Base-by-base conservation (phyloP, 2,888 invertebrate species). In the Drosophila parthenogenetica region DNA sequence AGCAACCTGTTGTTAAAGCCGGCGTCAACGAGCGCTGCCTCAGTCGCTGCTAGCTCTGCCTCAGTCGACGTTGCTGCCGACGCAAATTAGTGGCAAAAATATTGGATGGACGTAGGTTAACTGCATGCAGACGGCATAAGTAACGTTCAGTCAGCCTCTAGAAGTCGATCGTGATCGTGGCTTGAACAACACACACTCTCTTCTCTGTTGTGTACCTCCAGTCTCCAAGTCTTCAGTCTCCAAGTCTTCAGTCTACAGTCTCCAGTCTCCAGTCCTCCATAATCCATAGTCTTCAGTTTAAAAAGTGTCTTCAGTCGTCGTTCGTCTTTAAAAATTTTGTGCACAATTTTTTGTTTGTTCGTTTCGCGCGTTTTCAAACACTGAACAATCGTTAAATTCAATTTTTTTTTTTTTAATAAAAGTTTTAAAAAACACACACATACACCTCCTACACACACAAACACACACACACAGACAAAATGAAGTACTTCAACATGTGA, bases 401-500 rank as follows among this genome's bases (percentile, higher is more conserved):
- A 37, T 39, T 11, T 39, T 61, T 69, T 72, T 65, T 60, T 71
- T 65, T 60, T 66, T 59, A 69, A 22, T 45, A 42, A 43, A 71
- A 75, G 75, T 71, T 74, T 66, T 63, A 40, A 48, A 57, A 55
- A 54, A 29, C 35, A 55, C 46, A 51, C 43, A 40, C 46, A 64
- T 49, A 54, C 49, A 68, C 46, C 63, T 13, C 16, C 29, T 32
- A 55, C 46, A 57, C 61, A 42, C 50, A 69, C 35, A 64, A 35
- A 57, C 17, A 57, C 55, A 67, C 61, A 73, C 25, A 71, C 35
- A 72, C 39, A 73, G 55, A 77, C 74, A 87, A 83, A 85, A 90
- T 90, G 90, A 90, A 90, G 84, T 90, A 85, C 89, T 88, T 88
- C 67, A 90, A 90, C 83, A 90, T 90, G 90, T 90, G 90, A 90